phyloP scores from a whole-genome alignment of 2,797 vertebrate species.

The Neostethus bicornis region DNA sequence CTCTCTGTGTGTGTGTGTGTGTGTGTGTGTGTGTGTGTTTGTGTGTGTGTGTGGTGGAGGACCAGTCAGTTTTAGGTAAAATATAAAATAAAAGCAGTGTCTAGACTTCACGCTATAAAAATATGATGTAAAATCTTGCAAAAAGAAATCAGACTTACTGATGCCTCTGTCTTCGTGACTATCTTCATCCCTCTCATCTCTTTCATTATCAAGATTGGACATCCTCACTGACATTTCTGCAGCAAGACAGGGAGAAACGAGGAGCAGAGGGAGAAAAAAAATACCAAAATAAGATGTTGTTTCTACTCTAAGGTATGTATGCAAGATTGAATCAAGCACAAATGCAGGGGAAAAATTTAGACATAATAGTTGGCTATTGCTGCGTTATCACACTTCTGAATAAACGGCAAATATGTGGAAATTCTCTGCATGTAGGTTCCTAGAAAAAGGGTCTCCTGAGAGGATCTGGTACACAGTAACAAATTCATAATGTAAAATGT shows the following conservation, averaged over 20 bases:
- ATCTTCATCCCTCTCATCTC: conserved; percentile 96
- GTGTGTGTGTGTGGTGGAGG: background rate
- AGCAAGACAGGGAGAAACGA: conserved; percentile 21
- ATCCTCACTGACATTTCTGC: conserved; percentile 98
- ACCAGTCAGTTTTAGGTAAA: background rate
- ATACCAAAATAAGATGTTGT: background rate
- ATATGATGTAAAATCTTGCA: background rate
- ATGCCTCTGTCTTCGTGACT: conserved; percentile 97
- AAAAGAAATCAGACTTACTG: conserved; percentile 81
- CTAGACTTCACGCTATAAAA: background rate
- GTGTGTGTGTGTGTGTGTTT: no score
- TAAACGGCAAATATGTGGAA: background rate
- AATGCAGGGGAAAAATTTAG: background rate
- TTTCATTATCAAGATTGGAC: conserved; percentile 97
- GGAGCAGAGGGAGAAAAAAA: background rate
- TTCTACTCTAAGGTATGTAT: background rate
- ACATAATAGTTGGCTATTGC: background rate
- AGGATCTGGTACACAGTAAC: no score
- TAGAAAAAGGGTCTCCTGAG: no score
- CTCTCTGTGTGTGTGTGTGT: background rate
- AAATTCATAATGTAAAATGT: no score
- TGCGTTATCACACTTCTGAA: background rate
- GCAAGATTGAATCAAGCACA: background rate
- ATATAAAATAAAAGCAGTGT: background rate
- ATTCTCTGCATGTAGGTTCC: no score